Percentiles rank a stretch among this genome's conserved stretches.
Evolutionary conservation across 2,888 invertebrate species (phyloP).

Genomic region (Ichneumoninae sp.): DNA sequence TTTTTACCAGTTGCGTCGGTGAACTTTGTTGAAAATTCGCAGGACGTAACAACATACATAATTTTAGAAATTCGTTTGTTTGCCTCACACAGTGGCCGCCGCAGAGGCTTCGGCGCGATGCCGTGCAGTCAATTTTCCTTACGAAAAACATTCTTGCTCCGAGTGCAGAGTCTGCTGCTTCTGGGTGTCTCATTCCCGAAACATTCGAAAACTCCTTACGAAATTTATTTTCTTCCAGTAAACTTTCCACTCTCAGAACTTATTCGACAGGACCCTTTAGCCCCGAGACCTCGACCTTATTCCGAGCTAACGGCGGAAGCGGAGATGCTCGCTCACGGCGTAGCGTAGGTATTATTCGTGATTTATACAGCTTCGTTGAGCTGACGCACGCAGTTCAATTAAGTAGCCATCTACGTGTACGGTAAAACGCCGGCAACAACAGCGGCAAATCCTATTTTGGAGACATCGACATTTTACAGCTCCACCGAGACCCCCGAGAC

Average conservation of each 20-base stretch:
- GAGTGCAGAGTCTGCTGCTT: background rate
- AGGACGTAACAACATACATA: no score
- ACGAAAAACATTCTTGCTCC: background rate
- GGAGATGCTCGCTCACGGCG: background rate
- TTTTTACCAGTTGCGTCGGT: no score
- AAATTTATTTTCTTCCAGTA: background rate
- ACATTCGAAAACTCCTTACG: background rate
- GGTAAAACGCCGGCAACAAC: background rate
- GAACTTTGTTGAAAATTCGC: no score
- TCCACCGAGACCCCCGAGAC: background rate
- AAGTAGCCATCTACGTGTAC: background rate
- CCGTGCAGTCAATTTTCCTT: background rate
- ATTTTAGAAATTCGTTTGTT: no score
- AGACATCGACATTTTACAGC: background rate
- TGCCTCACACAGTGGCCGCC: background rate
- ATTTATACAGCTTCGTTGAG: background rate
- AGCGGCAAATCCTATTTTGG: constrained; percentile 3
- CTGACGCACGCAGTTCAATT: constrained; percentile 15
- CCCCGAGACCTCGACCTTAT: background rate
- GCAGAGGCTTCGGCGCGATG: background rate
- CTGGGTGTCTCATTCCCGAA: background rate
- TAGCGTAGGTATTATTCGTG: background rate
- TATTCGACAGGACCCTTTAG: background rate
- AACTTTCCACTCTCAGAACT: background rate
- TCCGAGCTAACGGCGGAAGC: background rate